These are phyloP conservation scores for Eleginops maclovinus DNA, from an alignment of 2,113 vertebrate genomes.

Conservation along the genomic window DNA sequence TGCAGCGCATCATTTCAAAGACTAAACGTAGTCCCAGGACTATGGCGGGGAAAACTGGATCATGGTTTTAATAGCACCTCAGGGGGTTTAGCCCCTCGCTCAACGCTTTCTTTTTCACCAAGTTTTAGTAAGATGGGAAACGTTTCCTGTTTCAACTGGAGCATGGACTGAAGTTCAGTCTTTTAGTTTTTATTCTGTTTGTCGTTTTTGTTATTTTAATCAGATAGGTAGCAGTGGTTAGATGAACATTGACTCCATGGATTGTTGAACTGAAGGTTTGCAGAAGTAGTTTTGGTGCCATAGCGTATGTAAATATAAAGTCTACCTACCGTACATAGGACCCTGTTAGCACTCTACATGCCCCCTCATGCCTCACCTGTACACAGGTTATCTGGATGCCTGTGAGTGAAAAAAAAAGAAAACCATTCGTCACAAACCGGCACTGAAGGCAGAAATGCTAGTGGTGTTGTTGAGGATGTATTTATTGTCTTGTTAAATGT, in stretches of 20 bases:
- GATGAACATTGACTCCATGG: not conserved
- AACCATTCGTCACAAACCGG: conserved; percentile 40
- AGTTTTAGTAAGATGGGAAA: conserved; percentile 51
- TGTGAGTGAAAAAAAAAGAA: conserved; percentile 17
- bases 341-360: conserved; percentile 30
- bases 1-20: conserved; percentile 55
- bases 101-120: conserved; percentile 39
- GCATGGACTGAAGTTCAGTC: conserved; percentile 36
- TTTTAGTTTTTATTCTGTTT: conserved; percentile 34
- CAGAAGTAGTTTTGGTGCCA: conserved; percentile 52
- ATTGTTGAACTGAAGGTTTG: conserved; percentile 8
- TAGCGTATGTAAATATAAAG: conserved; percentile 64
- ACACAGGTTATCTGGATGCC: conserved; percentile 22
- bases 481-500: conserved; percentile 82
- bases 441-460: conserved; percentile 56
- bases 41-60: conserved; percentile 70
- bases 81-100: conserved; percentile 17
- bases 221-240: conserved; percentile 9
- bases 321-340: conserved; percentile 34
- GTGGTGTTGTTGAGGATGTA: conserved; percentile 66
- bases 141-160: conserved; percentile 64
- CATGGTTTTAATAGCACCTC: conserved; percentile 66
- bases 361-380: conserved; percentile 1
- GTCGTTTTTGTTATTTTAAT: conserved; percentile 43
- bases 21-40: conserved; percentile 48